Base-by-base conservation (phyloP, 64 coral and sea anemone species). In the Platygyra sinensis region DNA sequence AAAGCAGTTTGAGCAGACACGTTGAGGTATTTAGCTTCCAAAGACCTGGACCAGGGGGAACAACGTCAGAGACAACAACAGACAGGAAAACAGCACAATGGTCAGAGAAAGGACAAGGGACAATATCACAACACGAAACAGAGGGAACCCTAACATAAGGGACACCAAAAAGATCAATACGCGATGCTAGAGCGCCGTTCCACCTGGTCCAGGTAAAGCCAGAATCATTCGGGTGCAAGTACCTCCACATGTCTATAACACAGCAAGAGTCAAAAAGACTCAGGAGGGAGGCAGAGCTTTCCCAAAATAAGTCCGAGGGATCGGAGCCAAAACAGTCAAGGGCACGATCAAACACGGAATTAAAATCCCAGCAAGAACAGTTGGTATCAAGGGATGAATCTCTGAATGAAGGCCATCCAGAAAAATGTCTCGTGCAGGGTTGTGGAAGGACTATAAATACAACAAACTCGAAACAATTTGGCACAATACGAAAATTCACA, bases 91-190 rank as follows among this genome's bases (percentile, higher is more conserved):
- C 72, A 42, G 14, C 73, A 17, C 72, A 76, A 17, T 92, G 82
- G 18, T 92, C 90, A 6, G 90, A 92, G 4, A 76, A 78, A 0
- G 90, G 90, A 52, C 69, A 76, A 2, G 90, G 90, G 0, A 72
- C 27, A 14, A 86, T 75, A 7, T 27, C 19, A 17, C 77, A 54
- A 9, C 78, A 90, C 2, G 11, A 0, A 2, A 90, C 32, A 0
- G 17, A 27, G 15, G 78, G 76, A 1, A 36, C 22, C 77, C 20
- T 52, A 33, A 31, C 30, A 8, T 50, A 67, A 0, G 89, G 89
- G 6, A 90, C 78, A 7, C 77, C 28, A 8, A 90, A 29, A 30
- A 80, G 89, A 10, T 90, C 89, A 11, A 90, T 90, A 51, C 77
- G 76, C 0, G 78, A 90, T 52, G 89, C 77, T 8, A 52, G 32